Base-by-base conservation (phyloP, 2,888 invertebrate species). In the Caenorhabditis virilis region DNA sequence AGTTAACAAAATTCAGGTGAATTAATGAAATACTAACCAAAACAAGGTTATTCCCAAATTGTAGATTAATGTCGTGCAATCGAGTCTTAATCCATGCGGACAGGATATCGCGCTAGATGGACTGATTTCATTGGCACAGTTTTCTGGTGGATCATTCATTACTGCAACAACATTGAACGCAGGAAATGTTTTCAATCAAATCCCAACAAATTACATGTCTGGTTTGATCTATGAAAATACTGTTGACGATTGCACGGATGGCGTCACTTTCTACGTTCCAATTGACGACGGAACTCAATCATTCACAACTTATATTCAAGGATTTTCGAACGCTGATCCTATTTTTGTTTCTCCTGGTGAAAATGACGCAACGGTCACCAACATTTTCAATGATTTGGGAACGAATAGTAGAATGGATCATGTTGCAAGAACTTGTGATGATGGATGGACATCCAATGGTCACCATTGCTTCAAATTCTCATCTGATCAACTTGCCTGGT, bases 251-350 rank as follows among this genome's bases (percentile, higher is more conserved):
- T 77, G 76, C 39, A 43, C 68, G 13, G 58, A 65, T 16, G 49
- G 58, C 13, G 68, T 58, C 26, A n/a, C n/a, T n/a, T 77, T 77
- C 63, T 77, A 74, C 45, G 55, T 77, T 39, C 77, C 77, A 13
- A 61, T 77, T 13, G 76, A 70, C 38, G 65, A 57, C 5, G 63
- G 66, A 35, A 68, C 76, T 1, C 77, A 77, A 45, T 59, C 76
- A 7, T 62, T 77, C 39, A 59, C 69, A 13, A 52, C 61, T 2
- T 58, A 61, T 22, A 46, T 62, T 18, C 59, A 63, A 52, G 77
- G 69, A 52, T 64, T 63, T 23, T 47, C 69, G 35, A 43, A 26
- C 9, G 18, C 36, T 5, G 67, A 58, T 18, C 59, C 65, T 11
- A 20, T 54, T 18, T 72, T 64, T 35, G 57, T 35, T 0, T 33